Evolutionary conservation across 2,113 vertebrate species (phyloP), one percentile per base, ranked within the genome.

Genomic region (Phodopus roborovskii): DNA sequence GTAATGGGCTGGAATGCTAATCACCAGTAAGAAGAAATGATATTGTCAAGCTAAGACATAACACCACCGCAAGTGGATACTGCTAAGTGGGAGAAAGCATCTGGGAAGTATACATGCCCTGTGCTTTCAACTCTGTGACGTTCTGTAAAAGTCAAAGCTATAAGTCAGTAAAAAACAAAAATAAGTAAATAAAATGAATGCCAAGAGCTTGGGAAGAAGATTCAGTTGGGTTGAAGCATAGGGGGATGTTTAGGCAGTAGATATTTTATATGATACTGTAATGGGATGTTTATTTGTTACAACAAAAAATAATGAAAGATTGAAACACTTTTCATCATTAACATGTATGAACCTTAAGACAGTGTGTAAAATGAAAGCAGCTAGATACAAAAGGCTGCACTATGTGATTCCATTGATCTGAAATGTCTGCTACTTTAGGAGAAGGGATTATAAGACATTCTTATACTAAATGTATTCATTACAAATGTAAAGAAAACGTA

Each of bases 401-500:
- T 42, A 5, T 78, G 20, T 66, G n/a, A 42, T 75, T 81, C 48
- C 33, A 6, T 64, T 36, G 39, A 30, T 78, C 9, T 30, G 48
- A 83, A 66, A 66, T 60, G 9, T 30, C 6, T 2, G 13, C 4
- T 75, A 79, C 28, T 87, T 83, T 95, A 87, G 82, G 28, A 92
- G 45, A 20, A 74, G 28, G 30, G 79, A 22, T 50, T 74, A 17
- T 30, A 74, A 79, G 58, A 91, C 53, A 7, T 87, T 26, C 22
- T 89, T 36, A 6, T 86, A 28, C 71, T 91, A 64, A 83, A 16
- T 36, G 28, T 78, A 2, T 71, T 0, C 66, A 53, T 74, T 95
- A 87, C 36, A 88, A 50, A 84, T 84, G 39, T 90, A 11, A 88
- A 92, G 66, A 48, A 95, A 90, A 83, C 45, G 7, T n/a, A 70